These are phyloP conservation scores for Dysmachus trigonus DNA, from an alignment of 2,888 invertebrate genomes.

Conservation along the genomic window DNA sequence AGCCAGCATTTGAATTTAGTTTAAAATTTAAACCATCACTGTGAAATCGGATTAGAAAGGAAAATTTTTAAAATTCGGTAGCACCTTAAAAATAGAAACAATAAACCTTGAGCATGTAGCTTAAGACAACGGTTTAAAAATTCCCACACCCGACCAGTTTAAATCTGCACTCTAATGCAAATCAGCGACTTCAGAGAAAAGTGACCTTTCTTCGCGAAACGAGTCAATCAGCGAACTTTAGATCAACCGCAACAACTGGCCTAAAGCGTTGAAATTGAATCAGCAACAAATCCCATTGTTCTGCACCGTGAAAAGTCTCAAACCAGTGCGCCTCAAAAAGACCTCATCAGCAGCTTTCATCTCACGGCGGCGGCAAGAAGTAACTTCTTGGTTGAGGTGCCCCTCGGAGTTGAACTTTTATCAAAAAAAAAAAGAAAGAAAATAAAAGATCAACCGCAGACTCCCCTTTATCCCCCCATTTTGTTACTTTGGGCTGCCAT, in stretches of 20 bases:
- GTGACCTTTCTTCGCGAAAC: not conserved
- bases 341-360: not conserved
- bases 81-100: not conserved
- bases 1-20: no score
- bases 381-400: not conserved
- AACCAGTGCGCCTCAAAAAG: not conserved
- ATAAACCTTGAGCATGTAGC: not conserved
- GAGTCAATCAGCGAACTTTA: not conserved
- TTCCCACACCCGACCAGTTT: not conserved
- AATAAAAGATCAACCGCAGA: not conserved
- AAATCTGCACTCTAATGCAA: not conserved
- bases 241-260: not conserved
- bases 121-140: not conserved
- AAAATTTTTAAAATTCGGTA: not conserved
- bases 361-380: not conserved
- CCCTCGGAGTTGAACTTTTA: not conserved
- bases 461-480: not conserved
- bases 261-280: not conserved
- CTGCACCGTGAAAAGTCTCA: not conserved
- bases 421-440: not conserved
- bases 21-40: no score
- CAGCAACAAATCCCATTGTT: not conserved
- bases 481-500: not conserved
- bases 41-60: no score
- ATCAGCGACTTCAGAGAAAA: not conserved